A percentile compares a stretch with the other conserved stretches of the same genome.
Evolutionary conservation across 2,113 vertebrate species (phyloP).

Genomic region (Scomber colias): DNA sequence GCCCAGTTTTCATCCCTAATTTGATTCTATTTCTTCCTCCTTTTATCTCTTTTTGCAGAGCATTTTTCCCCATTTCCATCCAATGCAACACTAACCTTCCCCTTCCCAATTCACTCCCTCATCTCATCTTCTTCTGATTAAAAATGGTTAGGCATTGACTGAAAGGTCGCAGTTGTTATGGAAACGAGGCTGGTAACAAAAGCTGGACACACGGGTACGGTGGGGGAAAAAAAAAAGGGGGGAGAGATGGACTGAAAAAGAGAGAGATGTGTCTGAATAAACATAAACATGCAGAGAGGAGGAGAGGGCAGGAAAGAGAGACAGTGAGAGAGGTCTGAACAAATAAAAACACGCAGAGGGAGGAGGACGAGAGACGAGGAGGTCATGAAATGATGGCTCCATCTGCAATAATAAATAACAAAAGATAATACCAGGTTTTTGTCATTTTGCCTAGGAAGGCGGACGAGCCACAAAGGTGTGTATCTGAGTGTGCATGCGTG

Average conservation of each 20-base stretch:
- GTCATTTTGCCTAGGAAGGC: conserved; percentile 55
- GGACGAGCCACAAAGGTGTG: conserved; percentile 49
- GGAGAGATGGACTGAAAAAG: conserved; percentile 36
- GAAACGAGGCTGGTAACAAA: conserved; percentile 86
- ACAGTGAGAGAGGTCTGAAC: conserved; percentile 66
- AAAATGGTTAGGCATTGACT: conserved; percentile 78
- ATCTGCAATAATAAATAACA: conserved; percentile 79
- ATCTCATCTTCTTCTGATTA: conserved; percentile 76
- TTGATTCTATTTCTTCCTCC: background rate
- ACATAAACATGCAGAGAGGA: conserved; percentile 68
- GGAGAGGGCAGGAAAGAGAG: conserved; percentile 54
- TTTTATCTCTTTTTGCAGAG: conserved; percentile 25
- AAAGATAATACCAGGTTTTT: conserved; percentile 66
- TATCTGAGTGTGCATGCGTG: conserved; percentile 27
- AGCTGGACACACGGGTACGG: conserved; percentile 68
- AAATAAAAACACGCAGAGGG: conserved; percentile 71
- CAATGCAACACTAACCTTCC: conserved; percentile 26
- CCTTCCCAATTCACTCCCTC: conserved; percentile 28
- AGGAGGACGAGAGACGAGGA: conserved; percentile 40
- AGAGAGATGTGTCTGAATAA: conserved; percentile 74
- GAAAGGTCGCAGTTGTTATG: conserved; percentile 87
- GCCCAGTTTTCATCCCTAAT: background rate
- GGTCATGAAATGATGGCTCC: conserved; percentile 73
- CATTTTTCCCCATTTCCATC: background rate
- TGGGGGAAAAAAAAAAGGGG: conserved; percentile 21